These are phyloP conservation scores for Oxyscelio sp. DNA, from an alignment of 2,888 invertebrate species.

Conservation along the genomic window DNA sequence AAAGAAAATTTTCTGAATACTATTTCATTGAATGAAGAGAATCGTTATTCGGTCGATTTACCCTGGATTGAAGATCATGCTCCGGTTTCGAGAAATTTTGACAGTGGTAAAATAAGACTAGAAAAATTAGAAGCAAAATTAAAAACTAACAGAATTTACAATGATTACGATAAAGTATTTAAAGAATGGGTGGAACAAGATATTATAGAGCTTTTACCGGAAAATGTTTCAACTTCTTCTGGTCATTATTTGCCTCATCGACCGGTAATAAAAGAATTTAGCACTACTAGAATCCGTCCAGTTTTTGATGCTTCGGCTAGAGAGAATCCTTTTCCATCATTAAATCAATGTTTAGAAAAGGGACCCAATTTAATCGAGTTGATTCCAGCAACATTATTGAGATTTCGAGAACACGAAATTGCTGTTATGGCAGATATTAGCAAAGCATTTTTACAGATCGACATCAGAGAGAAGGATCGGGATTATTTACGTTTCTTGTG, in stretches of 20 bases:
- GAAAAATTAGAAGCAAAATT: constrained; percentile 73
- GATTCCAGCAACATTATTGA: constrained; percentile 67
- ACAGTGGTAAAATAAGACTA: constrained; percentile 77
- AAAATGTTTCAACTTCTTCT: constrained; percentile 45
- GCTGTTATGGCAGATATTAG: constrained; percentile 73
- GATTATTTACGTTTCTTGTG: constrained; percentile 50
- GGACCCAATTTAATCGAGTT: constrained; percentile 76
- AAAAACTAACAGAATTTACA: constrained; percentile 60
- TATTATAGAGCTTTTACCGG: constrained; percentile 78
- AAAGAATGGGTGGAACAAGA: constrained; percentile 77
- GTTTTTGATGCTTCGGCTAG: constrained; percentile 80
- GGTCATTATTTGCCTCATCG: constrained; percentile 76
- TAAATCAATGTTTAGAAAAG: constrained; percentile 78
- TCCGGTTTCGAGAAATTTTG: constrained; percentile 77
- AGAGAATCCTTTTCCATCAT: constrained; percentile 74
- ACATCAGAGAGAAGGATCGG: constrained; percentile 63
- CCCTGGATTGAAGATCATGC: constrained; percentile 83
- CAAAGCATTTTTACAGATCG: constrained; percentile 73
- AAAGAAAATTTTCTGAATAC: constrained; percentile 80
- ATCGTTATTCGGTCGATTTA: constrained; percentile 81
- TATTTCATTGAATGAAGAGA: constrained; percentile 69
- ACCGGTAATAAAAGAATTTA: constrained; percentile 60
- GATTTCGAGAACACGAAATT: constrained; percentile 70
- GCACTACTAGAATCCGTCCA: constrained; percentile 75
- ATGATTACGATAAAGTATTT: constrained; percentile 78